Base-by-base conservation (phyloP, 2,888 invertebrate species). In the Terebella lapidaria region DNA sequence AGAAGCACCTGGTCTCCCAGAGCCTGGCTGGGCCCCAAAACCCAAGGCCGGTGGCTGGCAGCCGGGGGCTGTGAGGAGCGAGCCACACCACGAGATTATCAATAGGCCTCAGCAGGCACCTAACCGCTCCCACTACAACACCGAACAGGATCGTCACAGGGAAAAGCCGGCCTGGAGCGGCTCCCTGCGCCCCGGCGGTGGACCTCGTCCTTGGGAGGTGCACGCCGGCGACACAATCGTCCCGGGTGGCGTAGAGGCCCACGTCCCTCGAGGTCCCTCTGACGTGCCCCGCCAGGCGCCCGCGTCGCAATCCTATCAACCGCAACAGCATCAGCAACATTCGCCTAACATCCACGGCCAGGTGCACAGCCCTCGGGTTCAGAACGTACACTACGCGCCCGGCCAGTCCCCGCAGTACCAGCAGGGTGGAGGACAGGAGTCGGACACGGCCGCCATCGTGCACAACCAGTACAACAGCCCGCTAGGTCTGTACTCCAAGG, bases 401-500 rank as follows among this genome's bases (percentile, higher is more conserved):
- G 59, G 57, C 1, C 56, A 24, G 4, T 60, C 49, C 1, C 56
- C 61, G 10, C 46, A 56, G 46, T 67, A 69, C 46, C 56, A 60
- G 22, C 69, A 68, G 57, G 54, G 58, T 5, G 47, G 27, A 22
- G 47, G 22, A 5, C 47, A 25, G 22, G 55, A 55, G 22, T 59
- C 61, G 15, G 65, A 67, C 42, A 58, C 66, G 1, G 70, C 78
- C 22, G 69, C 70, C 45, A 70, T 76, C 58, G 73, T 73, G 27
- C 79, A 80, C 65, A 69, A 77, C 58, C 79, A 80, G 71, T 80
- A 79, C 70, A 80, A 80, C 71, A 74, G 76, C 28, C 79, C 79
- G 15, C 71, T 80, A 62, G 73, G 73, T 1, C 67, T 80, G 63
- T 80, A 80, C 70, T 78, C 78, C 22, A 68, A 68, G 42, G 69